Conservation (phyloP, 2,113 vertebrate genomes). For the Lycocorax pyrrhopterus region DNA sequence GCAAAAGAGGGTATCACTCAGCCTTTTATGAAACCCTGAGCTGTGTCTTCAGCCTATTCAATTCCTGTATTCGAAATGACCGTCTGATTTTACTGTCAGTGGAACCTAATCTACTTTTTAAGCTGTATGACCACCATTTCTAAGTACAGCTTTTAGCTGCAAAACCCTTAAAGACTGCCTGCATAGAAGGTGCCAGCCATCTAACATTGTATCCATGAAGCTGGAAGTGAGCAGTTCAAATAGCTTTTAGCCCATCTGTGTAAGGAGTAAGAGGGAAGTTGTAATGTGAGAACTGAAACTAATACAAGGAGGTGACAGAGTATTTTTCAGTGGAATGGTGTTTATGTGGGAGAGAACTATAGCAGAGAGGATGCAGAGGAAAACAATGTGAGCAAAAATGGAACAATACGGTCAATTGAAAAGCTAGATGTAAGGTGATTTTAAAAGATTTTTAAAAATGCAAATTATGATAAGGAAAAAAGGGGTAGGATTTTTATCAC, state of each 20-base stretch:
- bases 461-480: not conserved
- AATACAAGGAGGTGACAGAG: not conserved
- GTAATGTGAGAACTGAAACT: not conserved
- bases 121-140: not conserved
- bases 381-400: not conserved
- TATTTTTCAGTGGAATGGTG: not conserved
- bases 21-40: not conserved
- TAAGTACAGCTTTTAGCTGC: not conserved
- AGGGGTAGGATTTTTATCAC: not conserved
- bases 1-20: not conserved
- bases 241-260: not conserved
- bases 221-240: not conserved
- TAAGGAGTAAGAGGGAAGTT: not conserved
- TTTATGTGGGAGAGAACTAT: not conserved
- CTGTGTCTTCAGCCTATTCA: not conserved
- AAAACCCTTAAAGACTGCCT: not conserved
- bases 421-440: not conserved
- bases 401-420: not conserved
- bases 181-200: not conserved
- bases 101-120: not conserved
- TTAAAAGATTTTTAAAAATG: not conserved
- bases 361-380: not conserved
- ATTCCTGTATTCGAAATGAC: not conserved
- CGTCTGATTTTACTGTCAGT: not conserved
- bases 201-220: not conserved